phyloP scores from a whole-genome alignment of 2,888 invertebrate genomes.

The Polydrusus tereticollis region DNA sequence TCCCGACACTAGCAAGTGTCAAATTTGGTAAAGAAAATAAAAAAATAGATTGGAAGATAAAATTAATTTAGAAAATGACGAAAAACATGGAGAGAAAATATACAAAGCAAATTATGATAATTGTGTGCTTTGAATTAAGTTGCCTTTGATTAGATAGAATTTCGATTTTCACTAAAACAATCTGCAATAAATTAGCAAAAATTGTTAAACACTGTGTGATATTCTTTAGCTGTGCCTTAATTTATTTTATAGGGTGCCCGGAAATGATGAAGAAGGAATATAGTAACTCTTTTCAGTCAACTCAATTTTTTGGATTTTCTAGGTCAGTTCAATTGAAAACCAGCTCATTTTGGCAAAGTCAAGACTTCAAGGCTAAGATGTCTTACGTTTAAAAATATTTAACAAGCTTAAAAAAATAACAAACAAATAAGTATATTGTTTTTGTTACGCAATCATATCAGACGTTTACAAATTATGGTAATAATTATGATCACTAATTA shows the following conservation, averaged over 20 bases:
- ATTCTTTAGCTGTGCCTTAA: conserved; percentile 14
- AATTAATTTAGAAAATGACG: neutral
- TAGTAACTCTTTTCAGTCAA: neutral
- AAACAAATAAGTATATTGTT: too few relatives aligned
- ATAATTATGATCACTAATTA: too few relatives aligned
- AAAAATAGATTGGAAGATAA: neutral
- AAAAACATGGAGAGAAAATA: neutral
- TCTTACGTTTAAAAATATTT: too few relatives aligned
- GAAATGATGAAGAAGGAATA: neutral
- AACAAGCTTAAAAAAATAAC: too few relatives aligned
- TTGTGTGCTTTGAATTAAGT: too few relatives aligned
- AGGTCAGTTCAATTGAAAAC: too few relatives aligned
- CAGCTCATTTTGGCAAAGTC: too few relatives aligned
- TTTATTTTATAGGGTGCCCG: neutral
- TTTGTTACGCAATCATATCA: too few relatives aligned
- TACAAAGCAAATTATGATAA: neutral
- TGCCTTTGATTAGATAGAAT: neutral
- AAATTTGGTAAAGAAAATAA: conserved; percentile 68
- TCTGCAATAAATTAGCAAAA: neutral
- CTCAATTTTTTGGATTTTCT: too few relatives aligned
- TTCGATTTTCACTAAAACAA: neutral
- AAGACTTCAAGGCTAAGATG: too few relatives aligned
- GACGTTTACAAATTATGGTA: too few relatives aligned
- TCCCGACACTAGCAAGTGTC: conserved; percentile 68
- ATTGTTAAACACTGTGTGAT: conserved; percentile 28